Evolutionary conservation across 2,888 invertebrate species (phyloP).

Genomic region (Seira ritae): DNA sequence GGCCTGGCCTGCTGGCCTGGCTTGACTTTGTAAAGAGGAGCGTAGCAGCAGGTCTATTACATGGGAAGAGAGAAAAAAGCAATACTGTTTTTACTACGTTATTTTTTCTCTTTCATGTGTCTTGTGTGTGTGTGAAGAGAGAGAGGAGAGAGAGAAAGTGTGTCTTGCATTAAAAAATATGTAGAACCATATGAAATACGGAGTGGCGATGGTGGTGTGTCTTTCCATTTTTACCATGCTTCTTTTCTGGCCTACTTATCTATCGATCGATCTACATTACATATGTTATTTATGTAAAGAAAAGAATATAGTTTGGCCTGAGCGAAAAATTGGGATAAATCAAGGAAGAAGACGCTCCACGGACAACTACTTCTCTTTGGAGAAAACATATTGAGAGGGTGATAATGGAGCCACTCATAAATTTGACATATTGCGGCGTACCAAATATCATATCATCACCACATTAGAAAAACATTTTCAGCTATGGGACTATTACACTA

Average conservation of each 20-base stretch:
- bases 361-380: background rate
- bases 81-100: constrained; percentile 23
- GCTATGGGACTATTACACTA: no score
- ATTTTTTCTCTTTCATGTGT: constrained; percentile 21
- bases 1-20: constrained; percentile 62
- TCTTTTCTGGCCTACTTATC: constrained; percentile 68
- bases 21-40: constrained; percentile 50
- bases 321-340: constrained; percentile 61
- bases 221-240: constrained; percentile 38
- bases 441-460: background rate
- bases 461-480: background rate
- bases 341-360: constrained; percentile 41
- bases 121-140: background rate
- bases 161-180: constrained; percentile 21
- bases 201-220: constrained; percentile 13
- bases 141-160: constrained; percentile 8
- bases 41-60: constrained; percentile 26
- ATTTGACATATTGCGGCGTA: constrained; percentile 13
- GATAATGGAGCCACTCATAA: constrained; percentile 12
- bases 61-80: constrained; percentile 19
- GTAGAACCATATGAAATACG: constrained; percentile 21
- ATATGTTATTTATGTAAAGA: constrained; percentile 60
- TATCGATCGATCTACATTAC: constrained; percentile 69
- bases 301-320: constrained; percentile 16
- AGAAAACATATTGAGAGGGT: constrained; percentile 30